Evolutionary conservation across 2,888 invertebrate species (phyloP).

Genomic region (Dendrolimus pini): DNA sequence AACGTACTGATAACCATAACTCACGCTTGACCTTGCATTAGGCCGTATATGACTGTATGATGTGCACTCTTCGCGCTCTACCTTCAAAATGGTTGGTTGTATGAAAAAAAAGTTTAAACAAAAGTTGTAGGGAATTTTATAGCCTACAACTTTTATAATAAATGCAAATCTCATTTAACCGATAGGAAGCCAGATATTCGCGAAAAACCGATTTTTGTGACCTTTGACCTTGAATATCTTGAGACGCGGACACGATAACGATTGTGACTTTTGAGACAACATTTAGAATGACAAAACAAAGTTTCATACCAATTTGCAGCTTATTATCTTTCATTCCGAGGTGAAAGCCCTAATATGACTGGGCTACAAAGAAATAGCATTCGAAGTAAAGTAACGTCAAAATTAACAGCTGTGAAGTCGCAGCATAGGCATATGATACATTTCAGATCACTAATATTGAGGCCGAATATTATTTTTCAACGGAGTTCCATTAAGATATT

Average conservation of each 20-base stretch:
- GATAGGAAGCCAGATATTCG: slow-evolving; percentile 12
- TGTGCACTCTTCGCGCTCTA: slow-evolving; percentile 17
- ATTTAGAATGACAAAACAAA: slow-evolving; percentile 9
- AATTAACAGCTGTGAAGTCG: too few relatives aligned
- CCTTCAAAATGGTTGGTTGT: slow-evolving; percentile 13
- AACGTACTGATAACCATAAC: slow-evolving; percentile 18
- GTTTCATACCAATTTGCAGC: slow-evolving; percentile 9
- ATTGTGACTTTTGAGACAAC: slow-evolving; percentile 9
- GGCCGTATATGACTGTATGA: slow-evolving; percentile 17
- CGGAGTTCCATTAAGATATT: too few relatives aligned
- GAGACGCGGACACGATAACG: slow-evolving; percentile 9
- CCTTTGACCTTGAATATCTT: slow-evolving; percentile 9
- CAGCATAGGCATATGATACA: too few relatives aligned
- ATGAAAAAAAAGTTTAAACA: too few relatives aligned
- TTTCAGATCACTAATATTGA: too few relatives aligned
- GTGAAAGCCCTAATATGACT: not conserved
- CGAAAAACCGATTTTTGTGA: slow-evolving; percentile 5
- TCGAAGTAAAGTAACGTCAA: too few relatives aligned
- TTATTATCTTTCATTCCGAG: slow-evolving; percentile 9
- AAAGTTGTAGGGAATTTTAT: slow-evolving; percentile 7
- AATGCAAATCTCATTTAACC: slow-evolving; percentile 9
- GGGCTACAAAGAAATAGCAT: too few relatives aligned
- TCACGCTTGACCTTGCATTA: slow-evolving; percentile 21
- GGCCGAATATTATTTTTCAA: too few relatives aligned
- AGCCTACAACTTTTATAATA: slow-evolving; percentile 13